Evolutionary conservation across 2,113 vertebrate species (phyloP).

Genomic region (Nyctibius bracteatus): DNA sequence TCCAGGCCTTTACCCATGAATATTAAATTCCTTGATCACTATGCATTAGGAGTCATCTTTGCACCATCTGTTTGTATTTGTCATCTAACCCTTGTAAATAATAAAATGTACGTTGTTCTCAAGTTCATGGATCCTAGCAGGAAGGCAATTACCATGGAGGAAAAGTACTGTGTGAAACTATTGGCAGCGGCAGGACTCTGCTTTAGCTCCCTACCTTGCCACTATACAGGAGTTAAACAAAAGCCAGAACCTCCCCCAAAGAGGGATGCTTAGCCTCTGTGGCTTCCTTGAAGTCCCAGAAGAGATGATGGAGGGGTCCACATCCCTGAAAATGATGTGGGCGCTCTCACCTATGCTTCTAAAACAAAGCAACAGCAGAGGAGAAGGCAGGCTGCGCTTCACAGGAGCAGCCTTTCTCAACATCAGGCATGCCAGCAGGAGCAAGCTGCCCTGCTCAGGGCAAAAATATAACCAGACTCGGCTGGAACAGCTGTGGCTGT

Average conservation of each 20-base stretch:
- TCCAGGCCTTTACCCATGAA: slow-evolving; percentile 35
- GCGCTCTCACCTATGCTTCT: fast-evolving
- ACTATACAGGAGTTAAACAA: background rate
- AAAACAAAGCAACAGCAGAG: background rate
- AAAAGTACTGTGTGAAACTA: slow-evolving; percentile 26
- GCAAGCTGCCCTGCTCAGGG: background rate
- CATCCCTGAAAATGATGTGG: background rate
- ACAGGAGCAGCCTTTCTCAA: background rate
- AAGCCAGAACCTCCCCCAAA: background rate
- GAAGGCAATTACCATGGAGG: background rate
- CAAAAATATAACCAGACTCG: fast-evolving
- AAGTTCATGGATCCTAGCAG: slow-evolving; percentile 46
- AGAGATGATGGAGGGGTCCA: background rate
- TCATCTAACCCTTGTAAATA: slow-evolving; percentile 63
- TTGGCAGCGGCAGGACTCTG: background rate
- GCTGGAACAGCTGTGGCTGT: background rate
- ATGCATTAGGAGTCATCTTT: slow-evolving; percentile 62
- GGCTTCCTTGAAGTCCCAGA: background rate
- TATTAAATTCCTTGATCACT: slow-evolving; percentile 63
- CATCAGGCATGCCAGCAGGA: background rate
- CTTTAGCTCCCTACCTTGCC: background rate
- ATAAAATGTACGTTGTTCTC: slow-evolving; percentile 67
- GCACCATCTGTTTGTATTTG: slow-evolving; percentile 67
- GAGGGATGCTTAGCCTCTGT: fast-evolving
- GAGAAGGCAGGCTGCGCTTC: background rate